Base-by-base conservation (phyloP, 2,888 invertebrate species). In the Cataglyphis livida region DNA sequence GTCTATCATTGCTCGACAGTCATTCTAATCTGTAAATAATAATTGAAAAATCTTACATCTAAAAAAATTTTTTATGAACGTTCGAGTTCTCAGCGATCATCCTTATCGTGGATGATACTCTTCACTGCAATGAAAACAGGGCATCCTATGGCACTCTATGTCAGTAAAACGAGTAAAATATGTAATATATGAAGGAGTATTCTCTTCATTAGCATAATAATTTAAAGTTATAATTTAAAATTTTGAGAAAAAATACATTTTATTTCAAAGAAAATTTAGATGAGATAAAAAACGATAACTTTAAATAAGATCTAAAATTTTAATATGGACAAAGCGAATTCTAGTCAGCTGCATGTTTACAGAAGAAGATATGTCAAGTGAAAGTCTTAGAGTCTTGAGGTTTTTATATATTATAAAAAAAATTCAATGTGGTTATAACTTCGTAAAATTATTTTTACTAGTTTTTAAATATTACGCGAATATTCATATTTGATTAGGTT, bases 401-500 rank as follows among this genome's bases (percentile, higher is more conserved):
- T 7, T 51, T 70, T 71, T 59, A 59, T 3, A 59, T 57, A 57
- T 57, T 57, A 12, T 21, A 57, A 5, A 38, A 18, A 18, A 38
- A 70, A 57, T 38, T 35, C 38, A 21, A 57, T 3, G 21, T 4
- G 21, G 5, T 54, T 70, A 21, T 0, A 68, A 28, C 15, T 51
- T 25, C 4, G 21, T 38, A 25, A 57, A 57, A 70, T 18, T 10
- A 68, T 10, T 44, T 70, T 73, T 57, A 28, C 10, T 10, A 41
- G 18, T 73, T 73, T 73, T 28, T 3, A 41, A 25, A 35, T 59
- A 12, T 70, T 38, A 65, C 54, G 66, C 66, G 12, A 54, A 66
- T 76, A 54, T 66, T 76, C 1, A 12, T 66, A 76, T 3, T 2
- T 7, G 32, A 61, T 61, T 41, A n/a, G 32, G 18, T 51, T 3